Conservation (phyloP, 2,888 invertebrate species). For the Cheiracanthium punctorium region DNA sequence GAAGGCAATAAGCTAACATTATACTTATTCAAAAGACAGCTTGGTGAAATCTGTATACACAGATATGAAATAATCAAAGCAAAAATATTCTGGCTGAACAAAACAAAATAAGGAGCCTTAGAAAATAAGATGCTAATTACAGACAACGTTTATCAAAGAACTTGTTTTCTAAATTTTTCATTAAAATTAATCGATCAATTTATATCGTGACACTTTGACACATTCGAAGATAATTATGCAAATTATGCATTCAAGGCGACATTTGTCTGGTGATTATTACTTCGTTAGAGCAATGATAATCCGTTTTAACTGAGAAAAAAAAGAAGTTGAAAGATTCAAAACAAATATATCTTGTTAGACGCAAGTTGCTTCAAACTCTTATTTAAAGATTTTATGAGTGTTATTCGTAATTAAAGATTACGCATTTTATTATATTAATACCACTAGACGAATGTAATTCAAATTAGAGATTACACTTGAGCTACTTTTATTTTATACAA, state of each 20-base stretch:
- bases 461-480: background rate
- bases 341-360: background rate
- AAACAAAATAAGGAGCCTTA: background rate
- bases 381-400: background rate
- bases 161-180: background rate
- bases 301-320: background rate
- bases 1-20: no score
- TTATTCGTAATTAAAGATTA: background rate
- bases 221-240: background rate
- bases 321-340: no score
- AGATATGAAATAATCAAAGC: no score
- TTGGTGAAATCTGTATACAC: no score
- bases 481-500: background rate
- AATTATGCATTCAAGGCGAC: background rate
- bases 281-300: background rate
- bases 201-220: background rate
- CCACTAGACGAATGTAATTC: background rate
- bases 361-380: background rate
- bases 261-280: constrained; percentile 3
- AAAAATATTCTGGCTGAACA: no score
- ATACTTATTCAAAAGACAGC: no score
- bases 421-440: background rate
- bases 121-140: background rate
- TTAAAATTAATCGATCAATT: background rate
- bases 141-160: background rate